These are phyloP conservation scores for Babylonia areolata DNA, from an alignment of 1,140 invertebrate species.

Conservation along the genomic window DNA sequence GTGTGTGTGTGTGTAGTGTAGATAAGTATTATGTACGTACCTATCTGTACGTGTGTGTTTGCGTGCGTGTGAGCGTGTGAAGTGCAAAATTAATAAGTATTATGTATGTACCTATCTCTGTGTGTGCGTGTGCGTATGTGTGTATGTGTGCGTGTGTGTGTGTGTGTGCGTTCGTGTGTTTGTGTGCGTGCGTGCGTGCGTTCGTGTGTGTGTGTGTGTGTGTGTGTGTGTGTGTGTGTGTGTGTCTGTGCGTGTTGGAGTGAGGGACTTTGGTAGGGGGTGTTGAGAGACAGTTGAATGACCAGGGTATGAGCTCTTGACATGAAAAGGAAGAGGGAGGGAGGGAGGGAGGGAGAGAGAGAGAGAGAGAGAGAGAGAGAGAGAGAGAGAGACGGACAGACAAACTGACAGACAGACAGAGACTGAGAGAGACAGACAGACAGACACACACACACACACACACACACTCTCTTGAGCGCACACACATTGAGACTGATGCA, in stretches of 20 bases:
- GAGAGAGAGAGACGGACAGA: background rate
- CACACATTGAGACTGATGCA: too few relatives aligned
- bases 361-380: background rate
- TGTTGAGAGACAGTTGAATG: too few relatives aligned
- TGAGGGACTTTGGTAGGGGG: background rate
- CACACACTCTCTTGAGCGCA: too few relatives aligned
- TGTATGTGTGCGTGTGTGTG: slow-evolving; percentile 35
- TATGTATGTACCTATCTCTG: slow-evolving; percentile 29
- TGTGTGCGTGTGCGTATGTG: slow-evolving; percentile 36
- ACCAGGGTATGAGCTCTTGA: too few relatives aligned
- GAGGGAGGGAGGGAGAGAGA: background rate
- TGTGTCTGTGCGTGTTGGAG: too few relatives aligned
- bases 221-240: slow-evolving; percentile 40
- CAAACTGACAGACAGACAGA: background rate
- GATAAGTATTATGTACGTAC: background rate
- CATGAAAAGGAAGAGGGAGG: too few relatives aligned
- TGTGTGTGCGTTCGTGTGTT: too few relatives aligned
- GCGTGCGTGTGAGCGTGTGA: slow-evolving; percentile 31
- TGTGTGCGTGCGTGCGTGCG: too few relatives aligned
- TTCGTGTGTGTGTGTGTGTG: slow-evolving; percentile 34
- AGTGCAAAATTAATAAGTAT: too few relatives aligned
- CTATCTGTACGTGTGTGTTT: slow-evolving; percentile 18
- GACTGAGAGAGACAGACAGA: background rate
- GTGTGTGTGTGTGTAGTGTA: background rate
- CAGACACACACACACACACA: background rate